Conservation (phyloP, 1,140 invertebrate genomes). For the Euwallacea fornicatus region DNA sequence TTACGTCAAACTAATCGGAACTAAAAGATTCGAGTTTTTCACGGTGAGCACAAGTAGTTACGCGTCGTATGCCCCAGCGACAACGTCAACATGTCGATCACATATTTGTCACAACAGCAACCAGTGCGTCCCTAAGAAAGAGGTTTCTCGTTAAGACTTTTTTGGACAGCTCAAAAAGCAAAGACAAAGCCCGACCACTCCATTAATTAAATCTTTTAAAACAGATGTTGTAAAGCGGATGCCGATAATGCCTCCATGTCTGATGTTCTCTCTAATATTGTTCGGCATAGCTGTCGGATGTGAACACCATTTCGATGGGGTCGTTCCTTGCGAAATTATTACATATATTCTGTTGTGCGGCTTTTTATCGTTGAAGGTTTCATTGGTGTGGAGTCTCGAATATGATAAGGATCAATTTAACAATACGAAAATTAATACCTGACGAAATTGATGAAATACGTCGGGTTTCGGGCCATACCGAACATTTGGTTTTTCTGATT, state of each 20-base stretch:
- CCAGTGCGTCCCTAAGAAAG: neutral
- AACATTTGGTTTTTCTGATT: too few species aligned
- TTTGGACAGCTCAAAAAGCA: slow-evolving; percentile 6
- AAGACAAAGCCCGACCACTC: slow-evolving; percentile 21
- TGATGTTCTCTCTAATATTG: slow-evolving; percentile 32
- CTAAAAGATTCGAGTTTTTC: too few species aligned
- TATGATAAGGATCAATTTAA: neutral
- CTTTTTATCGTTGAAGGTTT: neutral
- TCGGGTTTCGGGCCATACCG: too few species aligned
- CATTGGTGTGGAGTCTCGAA: neutral
- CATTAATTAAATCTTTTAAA: slow-evolving; percentile 33
- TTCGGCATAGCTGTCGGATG: slow-evolving; percentile 12
- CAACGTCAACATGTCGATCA: neutral
- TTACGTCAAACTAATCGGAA: too few species aligned
- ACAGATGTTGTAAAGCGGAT: slow-evolving; percentile 30
- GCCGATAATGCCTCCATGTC: slow-evolving; percentile 29
- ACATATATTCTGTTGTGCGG: slow-evolving; percentile 5
- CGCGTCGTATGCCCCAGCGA: too few species aligned
- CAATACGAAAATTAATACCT: too few species aligned
- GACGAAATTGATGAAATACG: too few species aligned
- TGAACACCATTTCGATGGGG: slow-evolving; percentile 15
- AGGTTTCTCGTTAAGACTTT: slow-evolving; percentile 7
- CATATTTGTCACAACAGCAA: neutral
- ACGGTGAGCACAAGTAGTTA: too few species aligned
- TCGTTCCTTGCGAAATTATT: slow-evolving; percentile 4